These are phyloP conservation scores for Paedocypris sp. DNA, from an alignment of 2,113 vertebrate genomes.

Conservation along the genomic window DNA sequence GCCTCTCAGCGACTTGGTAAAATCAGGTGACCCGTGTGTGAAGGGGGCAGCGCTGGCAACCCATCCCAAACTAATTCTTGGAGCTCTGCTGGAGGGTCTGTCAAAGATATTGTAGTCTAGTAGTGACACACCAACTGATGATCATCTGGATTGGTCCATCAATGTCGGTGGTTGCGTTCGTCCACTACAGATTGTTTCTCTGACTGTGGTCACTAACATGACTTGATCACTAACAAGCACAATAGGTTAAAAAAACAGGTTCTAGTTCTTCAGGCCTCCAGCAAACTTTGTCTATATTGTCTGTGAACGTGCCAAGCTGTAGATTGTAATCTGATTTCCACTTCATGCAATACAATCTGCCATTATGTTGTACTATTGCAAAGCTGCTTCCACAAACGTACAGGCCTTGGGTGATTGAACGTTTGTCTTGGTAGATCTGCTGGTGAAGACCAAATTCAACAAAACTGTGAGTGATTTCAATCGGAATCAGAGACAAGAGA, in stretches of 20 bases:
- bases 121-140: background rate
- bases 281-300: no score
- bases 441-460: no score
- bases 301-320: no score
- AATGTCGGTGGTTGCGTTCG: background rate
- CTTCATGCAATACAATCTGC: no score
- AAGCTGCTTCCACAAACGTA: no score
- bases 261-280: no score
- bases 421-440: no score
- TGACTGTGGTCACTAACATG: slow-evolving; percentile 35
- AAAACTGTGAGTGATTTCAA: no score
- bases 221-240: slow-evolving; percentile 48
- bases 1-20: slow-evolving; percentile 41
- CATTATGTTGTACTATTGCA: no score
- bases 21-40: slow-evolving; percentile 40
- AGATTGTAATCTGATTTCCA: no score
- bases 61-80: background rate
- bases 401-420: no score
- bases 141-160: background rate
- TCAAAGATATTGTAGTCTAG: background rate
- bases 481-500: no score
- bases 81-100: background rate
- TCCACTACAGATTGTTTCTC: background rate
- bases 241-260: slow-evolving; percentile 45
- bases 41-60: background rate